Evolutionary conservation across 2,797 vertebrate species (phyloP), one percentile per base, ranked within the genome.

Genomic region (Cottoperca gobio): DNA sequence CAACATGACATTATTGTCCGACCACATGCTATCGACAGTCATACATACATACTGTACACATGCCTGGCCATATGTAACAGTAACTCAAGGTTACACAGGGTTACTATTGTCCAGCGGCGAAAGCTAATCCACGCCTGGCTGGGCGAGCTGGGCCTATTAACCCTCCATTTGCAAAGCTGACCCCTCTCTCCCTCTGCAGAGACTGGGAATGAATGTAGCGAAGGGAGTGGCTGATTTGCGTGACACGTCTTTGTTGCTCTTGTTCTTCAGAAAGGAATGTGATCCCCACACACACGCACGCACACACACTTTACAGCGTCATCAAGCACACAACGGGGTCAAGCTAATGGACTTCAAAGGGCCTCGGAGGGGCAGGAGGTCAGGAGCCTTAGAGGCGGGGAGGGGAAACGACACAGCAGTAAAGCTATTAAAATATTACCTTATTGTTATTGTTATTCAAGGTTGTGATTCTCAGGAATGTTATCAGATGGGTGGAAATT

Each of bases 321-420:
- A 17, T 81, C 53, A 74, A 78, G 52, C 81, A 77, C 40, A 7
- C 65, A 58, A 59, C 0, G 28, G 67, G 60, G 82, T 81, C 46
- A 50, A 70, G 62, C 76, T 85, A 88, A 86, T 76, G 83, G 87
- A 73, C 81, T 87, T 90, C 72, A 88, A 86, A 90, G 73, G 82
- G 66, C 26, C 54, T 46, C 9, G 2, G 26, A 70, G 53, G 54
- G 67, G 33, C 59, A 59, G 66, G 33, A 45, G 3, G 73, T 71
- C 69, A 65, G 35, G 11, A 50, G 43, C n/a, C 26, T 37, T 24
- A 12, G 49, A 64, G 45, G 65, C 19, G 1, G 52, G 59, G 68
- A 52, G 43, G 50, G 71, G 54, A 69, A 79, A 67, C 8, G 4
- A 49, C 70, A 23, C 35, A 11, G 70, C 48, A 61, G 81, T 74